Percentiles rank a stretch among this genome's conserved stretches.
These are phyloP conservation scores for Cheilosia soror DNA, from an alignment of 2,888 invertebrate genomes.

Conservation along the genomic window DNA sequence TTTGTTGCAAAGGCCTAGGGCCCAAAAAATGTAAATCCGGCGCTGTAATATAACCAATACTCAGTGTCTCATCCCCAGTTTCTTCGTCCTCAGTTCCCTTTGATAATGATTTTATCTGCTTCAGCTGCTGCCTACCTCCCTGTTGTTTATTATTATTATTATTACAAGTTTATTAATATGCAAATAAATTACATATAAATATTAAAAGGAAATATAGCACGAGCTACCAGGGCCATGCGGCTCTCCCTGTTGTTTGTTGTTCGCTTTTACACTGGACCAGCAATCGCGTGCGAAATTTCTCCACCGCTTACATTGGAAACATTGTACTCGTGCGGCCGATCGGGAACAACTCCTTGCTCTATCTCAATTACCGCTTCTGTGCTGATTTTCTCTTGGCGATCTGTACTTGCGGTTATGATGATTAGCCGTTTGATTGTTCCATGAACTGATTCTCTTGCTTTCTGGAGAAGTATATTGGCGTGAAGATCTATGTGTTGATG, in stretches of 20 bases:
- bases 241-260: background rate
- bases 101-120: no score
- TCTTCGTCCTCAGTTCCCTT: no score
- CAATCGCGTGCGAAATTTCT: slow-evolving; percentile 5
- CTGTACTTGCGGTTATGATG: background rate
- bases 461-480: background rate
- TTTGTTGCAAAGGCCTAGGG: no score
- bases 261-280: background rate
- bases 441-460: slow-evolving; percentile 2
- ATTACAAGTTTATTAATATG: no score
- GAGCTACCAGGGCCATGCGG: no score
- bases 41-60: no score
- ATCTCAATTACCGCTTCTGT: background rate
- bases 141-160: no score
- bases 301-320: slow-evolving; percentile 6
- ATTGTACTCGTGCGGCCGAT: background rate
- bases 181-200: no score
- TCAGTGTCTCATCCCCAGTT: no score
- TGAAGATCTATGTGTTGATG: background rate
- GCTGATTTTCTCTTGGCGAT: slow-evolving; percentile 3
- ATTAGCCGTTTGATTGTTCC: slow-evolving; percentile 8
- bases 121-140: background rate
- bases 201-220: no score
- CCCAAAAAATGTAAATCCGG: no score
- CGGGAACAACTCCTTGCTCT: slow-evolving; percentile 14